Percentiles rank a stretch among this genome's conserved stretches.
Evolutionary conservation across 2,113 vertebrate species (phyloP).

Genomic region (Rhabdornis inornatus): DNA sequence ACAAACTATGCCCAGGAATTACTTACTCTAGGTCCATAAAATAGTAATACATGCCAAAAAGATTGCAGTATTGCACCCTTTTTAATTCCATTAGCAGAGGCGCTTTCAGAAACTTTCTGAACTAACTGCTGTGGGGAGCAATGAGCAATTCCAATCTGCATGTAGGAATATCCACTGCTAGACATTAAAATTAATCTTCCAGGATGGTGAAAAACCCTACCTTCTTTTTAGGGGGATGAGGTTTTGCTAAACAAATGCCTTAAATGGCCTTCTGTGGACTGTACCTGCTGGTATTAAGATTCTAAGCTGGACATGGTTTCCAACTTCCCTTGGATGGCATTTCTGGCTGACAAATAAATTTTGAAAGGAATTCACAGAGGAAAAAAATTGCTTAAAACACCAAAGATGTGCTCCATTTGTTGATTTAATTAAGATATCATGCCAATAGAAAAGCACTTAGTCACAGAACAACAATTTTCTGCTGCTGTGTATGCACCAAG

Average conservation of each 20-base stretch:
- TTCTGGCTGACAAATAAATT: conserved; percentile 3
- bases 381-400: neutral
- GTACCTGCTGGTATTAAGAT: neutral
- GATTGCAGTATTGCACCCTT: neutral
- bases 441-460: conserved; percentile 51
- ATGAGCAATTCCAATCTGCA: neutral
- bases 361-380: neutral
- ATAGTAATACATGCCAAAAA: neutral
- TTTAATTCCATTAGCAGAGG: neutral
- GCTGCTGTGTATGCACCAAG: conserved; percentile 30
- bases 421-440: conserved; percentile 49
- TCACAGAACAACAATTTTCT: conserved; percentile 57
- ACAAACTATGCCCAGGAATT: neutral
- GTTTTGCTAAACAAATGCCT: neutral
- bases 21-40: neutral
- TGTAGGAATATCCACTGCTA: neutral
- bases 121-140: neutral
- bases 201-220: neutral
- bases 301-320: neutral
- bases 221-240: neutral
- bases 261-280: neutral
- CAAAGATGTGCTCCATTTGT: neutral
- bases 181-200: neutral
- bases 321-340: neutral
- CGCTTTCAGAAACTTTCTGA: neutral